phyloP scores from a whole-genome alignment of 1,140 invertebrate genomes.

The Lasaia peninsularis region DNA sequence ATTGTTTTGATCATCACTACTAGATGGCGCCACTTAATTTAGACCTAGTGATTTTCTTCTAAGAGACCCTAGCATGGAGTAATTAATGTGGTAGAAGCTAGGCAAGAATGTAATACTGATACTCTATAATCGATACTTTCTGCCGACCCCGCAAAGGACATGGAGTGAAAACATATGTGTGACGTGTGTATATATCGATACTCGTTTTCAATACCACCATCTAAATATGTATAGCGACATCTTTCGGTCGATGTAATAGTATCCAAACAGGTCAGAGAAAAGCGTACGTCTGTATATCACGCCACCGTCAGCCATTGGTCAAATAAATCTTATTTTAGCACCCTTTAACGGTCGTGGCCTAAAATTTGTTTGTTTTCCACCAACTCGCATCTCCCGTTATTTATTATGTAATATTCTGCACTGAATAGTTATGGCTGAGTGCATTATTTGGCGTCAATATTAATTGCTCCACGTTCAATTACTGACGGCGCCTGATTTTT shows the following conservation, averaged over 20 bases:
- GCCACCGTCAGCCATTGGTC: constrained; percentile 21
- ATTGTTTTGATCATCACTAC: too few relatives aligned
- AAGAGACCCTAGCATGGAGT: too few relatives aligned
- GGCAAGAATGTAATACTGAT: too few relatives aligned
- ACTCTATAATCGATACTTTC: too few relatives aligned
- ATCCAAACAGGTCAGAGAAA: constrained; percentile 1
- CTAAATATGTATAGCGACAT: too few relatives aligned
- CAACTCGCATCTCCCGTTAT: constrained; percentile 24
- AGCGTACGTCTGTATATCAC: constrained; percentile 14
- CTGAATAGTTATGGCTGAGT: constrained; percentile 5
- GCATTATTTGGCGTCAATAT: constrained; percentile 7
- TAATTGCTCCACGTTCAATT: background rate
- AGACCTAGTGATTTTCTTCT: too few relatives aligned
- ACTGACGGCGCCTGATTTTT: background rate
- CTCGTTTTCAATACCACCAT: too few relatives aligned
- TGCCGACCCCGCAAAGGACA: too few relatives aligned
- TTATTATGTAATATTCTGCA: constrained; percentile 19
- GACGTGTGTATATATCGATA: too few relatives aligned
- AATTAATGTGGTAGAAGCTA: too few relatives aligned
- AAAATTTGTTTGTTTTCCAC: constrained; percentile 35
- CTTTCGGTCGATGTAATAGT: background rate
- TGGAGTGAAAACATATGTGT: too few relatives aligned
- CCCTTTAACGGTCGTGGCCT: constrained; percentile 31
- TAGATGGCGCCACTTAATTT: too few relatives aligned
- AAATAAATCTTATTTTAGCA: constrained; percentile 34